These are phyloP conservation scores for Hydractinia symbiolongicarpus DNA, from an alignment of 30 jellyfish, hydroid and myxozoan genomes.

Conservation along the genomic window DNA sequence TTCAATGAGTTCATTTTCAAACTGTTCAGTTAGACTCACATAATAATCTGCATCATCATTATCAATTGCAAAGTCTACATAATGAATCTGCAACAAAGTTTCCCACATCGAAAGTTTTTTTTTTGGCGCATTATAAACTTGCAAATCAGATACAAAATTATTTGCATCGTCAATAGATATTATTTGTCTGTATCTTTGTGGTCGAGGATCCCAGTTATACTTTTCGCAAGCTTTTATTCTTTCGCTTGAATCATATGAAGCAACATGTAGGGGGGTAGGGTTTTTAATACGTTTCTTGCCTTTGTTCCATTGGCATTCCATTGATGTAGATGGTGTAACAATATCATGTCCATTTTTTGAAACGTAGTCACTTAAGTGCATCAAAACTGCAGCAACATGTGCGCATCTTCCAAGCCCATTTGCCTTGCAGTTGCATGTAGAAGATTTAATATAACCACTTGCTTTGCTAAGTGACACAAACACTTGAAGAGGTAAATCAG, in stretches of 20 bases:
- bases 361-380: slow-evolving; percentile 6
- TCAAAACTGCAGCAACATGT: slow-evolving; percentile 52
- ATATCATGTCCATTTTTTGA: background rate
- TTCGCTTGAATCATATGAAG: slow-evolving; percentile 23
- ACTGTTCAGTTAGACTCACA: background rate
- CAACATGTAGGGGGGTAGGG: slow-evolving; percentile 27
- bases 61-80: slow-evolving; percentile 26
- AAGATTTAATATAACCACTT: slow-evolving; percentile 28
- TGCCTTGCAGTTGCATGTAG: slow-evolving; percentile 40
- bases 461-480: slow-evolving; percentile 9
- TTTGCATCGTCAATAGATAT: background rate
- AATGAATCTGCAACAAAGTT: slow-evolving; percentile 15
- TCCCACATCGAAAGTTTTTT: slow-evolving; percentile 40
- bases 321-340: slow-evolving; percentile 36
- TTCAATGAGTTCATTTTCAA: background rate
- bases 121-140: background rate
- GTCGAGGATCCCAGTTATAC: slow-evolving; percentile 49
- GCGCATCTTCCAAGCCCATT: slow-evolving; percentile 38
- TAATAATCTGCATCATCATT: background rate
- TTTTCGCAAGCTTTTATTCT: background rate
- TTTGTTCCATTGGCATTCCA: slow-evolving; percentile 53
- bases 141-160: background rate
- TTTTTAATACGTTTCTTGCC: slow-evolving; percentile 43
- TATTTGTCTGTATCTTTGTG: background rate
- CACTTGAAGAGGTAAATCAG: slow-evolving; percentile 24